A percentile compares a stretch with the other conserved stretches of the same genome.
Conservation (phyloP, 2,888 invertebrate genomes). For the Anthoptus insignis region DNA sequence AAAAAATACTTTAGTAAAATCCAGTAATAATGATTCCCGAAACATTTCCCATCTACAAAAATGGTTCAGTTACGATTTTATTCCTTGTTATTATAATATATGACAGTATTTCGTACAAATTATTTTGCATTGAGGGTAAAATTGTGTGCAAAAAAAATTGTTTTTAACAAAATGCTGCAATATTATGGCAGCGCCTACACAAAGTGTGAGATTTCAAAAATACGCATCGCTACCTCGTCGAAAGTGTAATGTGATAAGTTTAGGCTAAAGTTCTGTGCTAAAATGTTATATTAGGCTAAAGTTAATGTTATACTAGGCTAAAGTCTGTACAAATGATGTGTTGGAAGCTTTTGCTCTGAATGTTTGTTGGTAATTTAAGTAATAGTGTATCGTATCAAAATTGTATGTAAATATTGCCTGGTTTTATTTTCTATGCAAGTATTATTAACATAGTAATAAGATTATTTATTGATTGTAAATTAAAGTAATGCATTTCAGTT, state of each 20-base stretch:
- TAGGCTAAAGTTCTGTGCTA: constrained; percentile 2
- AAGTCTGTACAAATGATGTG: constrained; percentile 34
- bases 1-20: no score
- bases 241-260: constrained; percentile 54
- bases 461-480: constrained; percentile 62
- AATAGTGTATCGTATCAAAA: constrained; percentile 28
- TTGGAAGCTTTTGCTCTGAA: constrained; percentile 6
- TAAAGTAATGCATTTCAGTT: constrained; percentile 43
- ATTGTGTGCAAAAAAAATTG: no score
- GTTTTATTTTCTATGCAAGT: constrained; percentile 56
- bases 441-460: constrained; percentile 63
- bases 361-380: background rate
- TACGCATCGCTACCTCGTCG: constrained; percentile 50
- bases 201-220: constrained; percentile 37
- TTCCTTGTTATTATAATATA: no score
- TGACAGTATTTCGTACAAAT: no score
- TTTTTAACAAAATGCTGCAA: no score
- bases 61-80: no score
- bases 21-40: no score
- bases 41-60: no score
- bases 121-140: no score
- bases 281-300: no score
- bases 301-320: no score
- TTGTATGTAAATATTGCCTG: constrained; percentile 64
- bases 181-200: constrained; percentile 12